A percentile compares a stretch with the other conserved stretches of the same genome.
These are phyloP conservation scores for Amphipyra tragopoginis DNA, from an alignment of 2,888 invertebrate genomes.

Conservation along the genomic window DNA sequence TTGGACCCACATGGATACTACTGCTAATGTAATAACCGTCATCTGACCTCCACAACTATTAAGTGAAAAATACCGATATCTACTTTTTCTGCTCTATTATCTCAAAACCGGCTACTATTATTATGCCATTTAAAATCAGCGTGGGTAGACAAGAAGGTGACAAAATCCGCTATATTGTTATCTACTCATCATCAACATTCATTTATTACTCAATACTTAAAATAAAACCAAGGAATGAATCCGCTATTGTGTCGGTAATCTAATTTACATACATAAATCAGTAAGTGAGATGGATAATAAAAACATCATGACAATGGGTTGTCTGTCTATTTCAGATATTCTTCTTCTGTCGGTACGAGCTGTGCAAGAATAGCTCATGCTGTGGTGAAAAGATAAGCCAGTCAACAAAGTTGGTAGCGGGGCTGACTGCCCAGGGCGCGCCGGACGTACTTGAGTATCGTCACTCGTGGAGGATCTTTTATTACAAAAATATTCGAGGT, in stretches of 20 bases:
- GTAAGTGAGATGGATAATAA: conserved; percentile 2
- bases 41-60: neutral
- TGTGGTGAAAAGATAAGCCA: too few species aligned
- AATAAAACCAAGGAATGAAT: conserved; percentile 10
- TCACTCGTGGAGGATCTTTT: too few species aligned
- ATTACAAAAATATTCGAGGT: too few species aligned
- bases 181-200: neutral
- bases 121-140: neutral
- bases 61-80: neutral
- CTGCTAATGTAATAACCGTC: too few species aligned
- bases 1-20: too few species aligned
- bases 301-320: too few species aligned
- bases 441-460: too few species aligned
- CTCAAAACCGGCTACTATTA: conserved; percentile 13
- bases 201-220: conserved; percentile 7
- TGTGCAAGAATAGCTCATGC: too few species aligned
- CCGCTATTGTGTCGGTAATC: conserved; percentile 16
- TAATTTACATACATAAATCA: conserved; percentile 24
- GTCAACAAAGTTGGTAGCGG: too few species aligned
- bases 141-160: conserved; percentile 38
- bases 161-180: conserved; percentile 19
- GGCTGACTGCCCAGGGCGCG: too few species aligned
- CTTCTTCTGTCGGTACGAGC: too few species aligned
- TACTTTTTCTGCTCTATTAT: neutral
- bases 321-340: neutral